Evolutionary conservation across 2,888 invertebrate species (phyloP).

Genomic region (Chironomus tentans): DNA sequence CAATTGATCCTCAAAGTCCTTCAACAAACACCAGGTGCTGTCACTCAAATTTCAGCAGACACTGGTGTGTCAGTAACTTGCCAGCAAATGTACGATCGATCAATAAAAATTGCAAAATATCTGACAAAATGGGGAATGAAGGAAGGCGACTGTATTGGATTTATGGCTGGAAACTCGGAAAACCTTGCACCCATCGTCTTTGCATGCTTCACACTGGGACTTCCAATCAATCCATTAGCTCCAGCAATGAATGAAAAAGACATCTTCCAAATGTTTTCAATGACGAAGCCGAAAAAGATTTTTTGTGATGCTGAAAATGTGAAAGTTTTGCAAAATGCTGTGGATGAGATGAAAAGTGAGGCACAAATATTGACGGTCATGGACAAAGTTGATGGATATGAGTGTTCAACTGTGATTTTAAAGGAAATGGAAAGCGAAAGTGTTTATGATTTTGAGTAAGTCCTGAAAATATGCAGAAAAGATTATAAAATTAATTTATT

Average conservation of each 20-base stretch:
- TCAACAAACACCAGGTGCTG: slow-evolving; percentile 10
- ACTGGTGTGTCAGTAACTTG: background rate
- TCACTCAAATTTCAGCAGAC: slow-evolving; percentile 11
- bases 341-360: background rate
- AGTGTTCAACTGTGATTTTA: background rate
- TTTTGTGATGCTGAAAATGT: slow-evolving; percentile 1
- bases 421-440: background rate
- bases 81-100: background rate
- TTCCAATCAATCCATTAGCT: slow-evolving; percentile 18
- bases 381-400: slow-evolving; percentile 1
- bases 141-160: slow-evolving; percentile 33
- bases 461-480: too few relatives aligned
- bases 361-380: background rate
- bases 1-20: slow-evolving; percentile 13
- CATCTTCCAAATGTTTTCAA: slow-evolving; percentile 3
- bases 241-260: slow-evolving; percentile 28
- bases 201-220: background rate
- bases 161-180: slow-evolving; percentile 33
- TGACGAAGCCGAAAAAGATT: slow-evolving; percentile 10
- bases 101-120: slow-evolving; percentile 31
- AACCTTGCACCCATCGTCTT: slow-evolving; percentile 30
- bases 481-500: too few relatives aligned
- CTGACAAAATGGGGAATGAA: slow-evolving; percentile 30
- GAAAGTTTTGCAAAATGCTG: background rate
- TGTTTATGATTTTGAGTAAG: too few relatives aligned